Conservation (phyloP, 2,113 vertebrate species). For the Alectura lathami region DNA sequence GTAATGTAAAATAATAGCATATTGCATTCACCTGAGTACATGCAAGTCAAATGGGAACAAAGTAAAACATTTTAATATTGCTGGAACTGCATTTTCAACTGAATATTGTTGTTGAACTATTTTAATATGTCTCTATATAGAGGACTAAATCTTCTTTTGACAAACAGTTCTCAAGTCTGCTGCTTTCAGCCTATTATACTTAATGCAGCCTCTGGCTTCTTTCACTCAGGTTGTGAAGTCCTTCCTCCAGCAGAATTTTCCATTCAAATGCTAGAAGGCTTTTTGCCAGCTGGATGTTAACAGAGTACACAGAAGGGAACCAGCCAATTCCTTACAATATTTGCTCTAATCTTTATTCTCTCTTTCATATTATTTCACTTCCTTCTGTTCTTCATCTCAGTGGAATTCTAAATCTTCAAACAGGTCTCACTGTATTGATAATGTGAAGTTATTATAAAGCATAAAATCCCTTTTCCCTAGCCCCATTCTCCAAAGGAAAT, state of each 20-base stretch:
- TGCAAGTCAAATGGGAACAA: neutral
- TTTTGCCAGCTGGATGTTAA: conserved; percentile 52
- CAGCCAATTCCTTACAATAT: conserved; percentile 43
- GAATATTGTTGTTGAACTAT: neutral
- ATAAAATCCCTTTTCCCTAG: neutral
- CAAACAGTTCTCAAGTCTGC: neutral
- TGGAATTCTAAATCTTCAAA: conserved; percentile 45
- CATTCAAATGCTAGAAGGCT: conserved; percentile 24
- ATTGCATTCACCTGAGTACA: neutral
- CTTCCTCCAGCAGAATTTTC: conserved; percentile 34
- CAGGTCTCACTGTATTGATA: conserved; percentile 9
- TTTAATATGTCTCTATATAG: neutral
- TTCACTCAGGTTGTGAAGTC: conserved; percentile 1
- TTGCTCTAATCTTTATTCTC: conserved; percentile 56
- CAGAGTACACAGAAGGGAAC: conserved; percentile 43
- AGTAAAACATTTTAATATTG: neutral
- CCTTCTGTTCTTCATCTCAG: conserved; percentile 11
- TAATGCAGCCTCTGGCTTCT: neutral
- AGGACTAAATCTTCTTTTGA: neutral
- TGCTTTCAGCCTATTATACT: neutral
- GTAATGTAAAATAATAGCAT: neutral
- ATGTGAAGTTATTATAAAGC: neutral
- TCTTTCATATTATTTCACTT: conserved; percentile 44
- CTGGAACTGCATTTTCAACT: conserved; percentile 9
- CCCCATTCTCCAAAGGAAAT: neutral